Conservation (phyloP, 2,113 vertebrate species). For the Oreamnos americanus region DNA sequence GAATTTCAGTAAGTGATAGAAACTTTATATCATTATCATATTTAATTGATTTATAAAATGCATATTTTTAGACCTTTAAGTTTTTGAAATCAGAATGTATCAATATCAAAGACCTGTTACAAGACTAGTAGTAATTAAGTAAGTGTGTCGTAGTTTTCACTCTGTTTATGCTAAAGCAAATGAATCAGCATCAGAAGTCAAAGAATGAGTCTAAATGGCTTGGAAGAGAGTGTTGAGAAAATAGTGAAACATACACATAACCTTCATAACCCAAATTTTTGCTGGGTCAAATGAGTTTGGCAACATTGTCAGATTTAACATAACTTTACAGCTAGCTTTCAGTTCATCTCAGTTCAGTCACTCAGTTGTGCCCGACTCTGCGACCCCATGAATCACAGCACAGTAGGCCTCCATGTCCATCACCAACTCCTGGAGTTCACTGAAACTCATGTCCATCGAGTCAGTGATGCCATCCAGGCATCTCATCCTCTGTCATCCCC, state of each 20-base stretch:
- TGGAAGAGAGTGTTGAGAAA: neutral
- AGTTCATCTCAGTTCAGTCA: too few species aligned
- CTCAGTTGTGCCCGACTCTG: too few species aligned
- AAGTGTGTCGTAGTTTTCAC: neutral
- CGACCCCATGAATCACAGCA: too few species aligned
- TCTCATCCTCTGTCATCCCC: too few species aligned
- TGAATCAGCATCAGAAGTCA: neutral
- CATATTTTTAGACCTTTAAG: neutral
- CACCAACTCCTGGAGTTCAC: too few species aligned
- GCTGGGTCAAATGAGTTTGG: neutral
- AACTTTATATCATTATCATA: neutral
- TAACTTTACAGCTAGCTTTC: neutral
- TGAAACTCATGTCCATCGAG: too few species aligned
- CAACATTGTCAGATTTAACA: neutral
- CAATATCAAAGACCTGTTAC: neutral
- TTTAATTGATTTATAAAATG: neutral
- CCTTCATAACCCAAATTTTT: neutral
- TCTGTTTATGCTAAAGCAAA: neutral
- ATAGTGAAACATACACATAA: neutral
- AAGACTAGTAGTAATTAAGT: neutral
- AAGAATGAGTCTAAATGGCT: neutral
- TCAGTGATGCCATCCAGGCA: too few species aligned
- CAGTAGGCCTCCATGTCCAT: too few species aligned
- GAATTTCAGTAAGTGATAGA: constrained; percentile 1
- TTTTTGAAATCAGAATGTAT: neutral